A percentile compares a stretch with the other conserved stretches of the same genome.
phyloP scores from a whole-genome alignment of 1,140 invertebrate species.

The Octopus sinensis region DNA sequence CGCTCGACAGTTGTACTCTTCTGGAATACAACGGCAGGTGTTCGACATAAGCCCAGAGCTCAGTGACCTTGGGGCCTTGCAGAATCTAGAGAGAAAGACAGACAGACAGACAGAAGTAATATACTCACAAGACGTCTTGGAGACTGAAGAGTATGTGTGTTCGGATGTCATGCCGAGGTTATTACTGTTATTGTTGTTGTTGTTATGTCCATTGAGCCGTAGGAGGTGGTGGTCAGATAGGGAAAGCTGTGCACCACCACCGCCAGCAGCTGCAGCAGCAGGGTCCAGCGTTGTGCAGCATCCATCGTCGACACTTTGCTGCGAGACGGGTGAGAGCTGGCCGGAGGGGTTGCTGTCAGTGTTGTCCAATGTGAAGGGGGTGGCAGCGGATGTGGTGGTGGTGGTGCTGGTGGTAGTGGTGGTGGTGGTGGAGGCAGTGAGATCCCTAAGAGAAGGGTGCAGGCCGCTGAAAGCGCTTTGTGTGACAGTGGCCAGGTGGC shows the following conservation, averaged over 20 bases:
- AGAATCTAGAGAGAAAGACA: too few relatives aligned
- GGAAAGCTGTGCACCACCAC: conserved; percentile 43
- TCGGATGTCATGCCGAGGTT: conserved; percentile 53
- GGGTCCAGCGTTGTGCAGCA: conserved; percentile 30
- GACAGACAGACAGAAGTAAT: not conserved
- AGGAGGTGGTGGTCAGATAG: not conserved
- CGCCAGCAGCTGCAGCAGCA: conserved; percentile 24
- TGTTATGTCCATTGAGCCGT: not conserved
- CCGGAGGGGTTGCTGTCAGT: conserved; percentile 29
- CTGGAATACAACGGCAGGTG: too few relatives aligned
- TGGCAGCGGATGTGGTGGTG: too few relatives aligned
- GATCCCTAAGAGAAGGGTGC: conserved; percentile 17
- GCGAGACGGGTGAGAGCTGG: conserved; percentile 11
- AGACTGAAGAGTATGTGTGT: conserved; percentile 62
- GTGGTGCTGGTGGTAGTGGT: too few relatives aligned
- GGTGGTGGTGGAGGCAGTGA: conserved; percentile 24
- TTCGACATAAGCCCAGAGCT: too few relatives aligned
- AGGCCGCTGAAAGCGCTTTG: conserved; percentile 53
- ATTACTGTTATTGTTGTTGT: conserved; percentile 20
- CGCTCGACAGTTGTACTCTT: too few relatives aligned
- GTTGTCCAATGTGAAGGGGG: conserved; percentile 30
- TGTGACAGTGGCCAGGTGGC: conserved; percentile 63
- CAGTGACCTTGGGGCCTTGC: too few relatives aligned
- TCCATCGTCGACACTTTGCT: not conserved
- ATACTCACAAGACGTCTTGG: conserved; percentile 48